phyloP scores from a whole-genome alignment of 2,113 vertebrate genomes.

The Pluvianellus socialis region DNA sequence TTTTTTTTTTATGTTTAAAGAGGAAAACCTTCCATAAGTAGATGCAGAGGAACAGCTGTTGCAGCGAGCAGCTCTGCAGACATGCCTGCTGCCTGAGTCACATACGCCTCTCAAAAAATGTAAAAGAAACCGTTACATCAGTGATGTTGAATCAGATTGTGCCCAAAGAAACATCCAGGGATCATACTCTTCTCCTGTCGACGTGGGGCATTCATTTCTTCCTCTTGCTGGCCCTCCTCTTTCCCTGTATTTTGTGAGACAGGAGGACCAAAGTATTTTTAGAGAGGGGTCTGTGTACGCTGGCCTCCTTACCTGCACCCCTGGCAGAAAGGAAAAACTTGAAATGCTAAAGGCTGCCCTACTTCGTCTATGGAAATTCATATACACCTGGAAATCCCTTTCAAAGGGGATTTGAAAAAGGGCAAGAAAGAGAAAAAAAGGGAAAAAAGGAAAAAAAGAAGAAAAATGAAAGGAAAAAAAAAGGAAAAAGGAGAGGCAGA shows the following conservation, averaged over 20 bases:
- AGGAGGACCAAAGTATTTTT: neutral
- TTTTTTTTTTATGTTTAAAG: neutral
- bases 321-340: neutral
- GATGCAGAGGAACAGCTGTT: constrained; percentile 11
- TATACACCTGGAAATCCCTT: neutral
- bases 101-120: neutral
- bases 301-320: neutral
- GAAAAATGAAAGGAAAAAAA: neutral
- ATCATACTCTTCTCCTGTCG: neutral
- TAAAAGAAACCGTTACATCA: constrained; percentile 7
- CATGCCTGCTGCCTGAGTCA: constrained; percentile 63
- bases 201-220: neutral
- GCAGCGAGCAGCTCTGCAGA: constrained; percentile 31
- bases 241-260: neutral
- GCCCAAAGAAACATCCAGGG: constrained; percentile 3
- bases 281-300: neutral
- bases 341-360: neutral
- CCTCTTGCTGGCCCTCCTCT: neutral
- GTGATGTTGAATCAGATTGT: neutral
- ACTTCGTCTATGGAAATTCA: neutral
- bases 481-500: neutral
- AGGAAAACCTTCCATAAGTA: neutral
- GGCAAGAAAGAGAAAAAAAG: rapidly evolving
- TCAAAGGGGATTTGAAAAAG: neutral
- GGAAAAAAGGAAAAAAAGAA: no score